A percentile compares a stretch with the other conserved stretches of the same genome.
Evolutionary conservation across 2,113 vertebrate genomes (phyloP).

Genomic region (Herpetotheres cachinnans): DNA sequence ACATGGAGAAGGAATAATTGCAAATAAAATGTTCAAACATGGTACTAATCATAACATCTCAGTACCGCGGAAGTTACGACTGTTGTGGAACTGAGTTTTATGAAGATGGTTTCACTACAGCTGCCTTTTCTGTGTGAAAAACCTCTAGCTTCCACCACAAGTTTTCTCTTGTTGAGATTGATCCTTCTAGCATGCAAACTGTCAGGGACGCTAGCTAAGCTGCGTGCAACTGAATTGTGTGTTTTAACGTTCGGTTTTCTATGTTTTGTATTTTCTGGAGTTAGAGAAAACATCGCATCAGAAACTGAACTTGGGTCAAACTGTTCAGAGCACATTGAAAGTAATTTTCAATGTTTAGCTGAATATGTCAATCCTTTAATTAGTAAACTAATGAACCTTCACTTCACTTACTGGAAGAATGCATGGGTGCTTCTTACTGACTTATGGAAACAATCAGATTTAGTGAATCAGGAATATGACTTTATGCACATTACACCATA

Average conservation of each 20-base stretch:
- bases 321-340: not conserved
- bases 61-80: not conserved
- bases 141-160: not conserved
- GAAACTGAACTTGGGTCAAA: not conserved
- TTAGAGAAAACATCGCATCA: not conserved
- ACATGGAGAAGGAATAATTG: not conserved
- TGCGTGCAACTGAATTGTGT: not conserved
- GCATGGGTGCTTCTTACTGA: fast-evolving
- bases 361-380: not conserved
- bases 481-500: not conserved
- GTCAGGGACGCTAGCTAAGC: not conserved
- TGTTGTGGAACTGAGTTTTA: not conserved
- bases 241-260: not conserved
- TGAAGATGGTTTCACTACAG: not conserved
- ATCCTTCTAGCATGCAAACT: fast-evolving
- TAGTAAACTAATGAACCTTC: not conserved
- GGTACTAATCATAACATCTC: not conserved
- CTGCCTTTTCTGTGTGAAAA: not conserved
- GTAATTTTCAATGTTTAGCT: not conserved
- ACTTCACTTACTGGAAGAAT: not conserved
- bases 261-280: not conserved
- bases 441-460: not conserved
- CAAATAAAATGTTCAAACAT: not conserved
- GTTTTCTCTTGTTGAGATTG: not conserved
- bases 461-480: not conserved